Evolutionary conservation across 1,140 invertebrate species (phyloP), one percentile per base, ranked within the genome.

Genomic region (Pogonognathellus flavescens): DNA sequence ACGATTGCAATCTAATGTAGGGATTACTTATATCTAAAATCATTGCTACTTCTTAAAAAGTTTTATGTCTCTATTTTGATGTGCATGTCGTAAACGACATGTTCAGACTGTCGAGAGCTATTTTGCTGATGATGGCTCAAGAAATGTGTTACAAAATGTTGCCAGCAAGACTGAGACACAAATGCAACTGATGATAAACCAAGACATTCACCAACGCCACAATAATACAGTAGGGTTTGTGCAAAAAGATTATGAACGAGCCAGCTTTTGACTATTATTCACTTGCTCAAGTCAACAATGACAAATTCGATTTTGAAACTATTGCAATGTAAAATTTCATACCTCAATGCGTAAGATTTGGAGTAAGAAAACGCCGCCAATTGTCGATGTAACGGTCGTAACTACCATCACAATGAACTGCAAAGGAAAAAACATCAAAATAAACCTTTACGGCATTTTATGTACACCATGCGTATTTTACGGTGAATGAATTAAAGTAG

Each of bases 361-460:
- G 10, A 91, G 89, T 0, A 91, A 89, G 1, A 92, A 86, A 20
- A 92, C 89, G 18, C 91, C 91, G 1, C 91, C 91, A 62, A 92
- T 89, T 85, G 91, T 90, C 9, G 89, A 88, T 7, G 90, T 87
- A n/a, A 92, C 89, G 16, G 89, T 89, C 50, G 91, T 80, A 20
- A 91, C 89, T 22, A 90, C 88, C 70, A 90, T 83, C 16, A 90
- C 86, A 41, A 92, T 88, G 84, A 90, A 91, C 90, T 91, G 86
- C 20, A 88, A 87, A 86, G 55, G 84, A 59, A 70, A 86, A 52
- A 49, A 70, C 70, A 52, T 59, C 83, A 59, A 83, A 50, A 41
- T 41, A 41, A 41, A 41, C 31, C 1, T 41, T 41, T 41, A 41
- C n/a, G 6, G 31, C 6, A 41, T 1, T 41, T 41, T 41, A 3